Evolutionary conservation across 2,113 vertebrate species (phyloP).

Genomic region (Dipodomys spectabilis): DNA sequence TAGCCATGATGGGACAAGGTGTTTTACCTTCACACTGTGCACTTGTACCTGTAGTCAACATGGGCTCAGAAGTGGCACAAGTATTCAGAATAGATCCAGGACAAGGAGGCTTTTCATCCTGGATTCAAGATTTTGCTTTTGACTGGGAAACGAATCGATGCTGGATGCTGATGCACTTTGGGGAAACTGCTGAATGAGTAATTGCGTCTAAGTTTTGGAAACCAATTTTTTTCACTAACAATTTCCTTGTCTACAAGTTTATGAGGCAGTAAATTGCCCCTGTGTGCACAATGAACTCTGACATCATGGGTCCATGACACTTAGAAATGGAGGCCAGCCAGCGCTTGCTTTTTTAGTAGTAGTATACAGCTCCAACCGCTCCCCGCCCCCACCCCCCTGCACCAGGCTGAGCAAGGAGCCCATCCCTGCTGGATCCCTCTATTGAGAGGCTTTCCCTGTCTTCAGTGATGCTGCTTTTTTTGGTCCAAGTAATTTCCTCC

Average conservation of each 20-base stretch:
- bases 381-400: conserved; percentile 47
- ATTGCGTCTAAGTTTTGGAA: conserved; percentile 84
- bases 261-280: conserved; percentile 85
- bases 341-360: conserved; percentile 81
- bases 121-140: conserved; percentile 55
- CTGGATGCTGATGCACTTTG: conserved; percentile 60
- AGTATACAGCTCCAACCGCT: conserved; percentile 13
- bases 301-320: conserved; percentile 85
- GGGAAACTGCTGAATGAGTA: conserved; percentile 64
- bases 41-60: neutral
- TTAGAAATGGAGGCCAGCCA: conserved; percentile 81
- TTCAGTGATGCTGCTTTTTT: conserved; percentile 77
- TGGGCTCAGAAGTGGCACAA: neutral
- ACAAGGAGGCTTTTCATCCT: conserved; percentile 43
- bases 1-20: neutral
- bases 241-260: conserved; percentile 88
- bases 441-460: conserved; percentile 80
- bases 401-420: conserved; percentile 79
- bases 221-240: conserved; percentile 82
- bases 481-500: conserved; percentile 81
- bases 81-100: conserved; percentile 3
- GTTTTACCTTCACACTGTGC: neutral
- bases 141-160: conserved; percentile 19
- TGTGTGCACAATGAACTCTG: conserved; percentile 86
- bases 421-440: conserved; percentile 71